Conservation (phyloP, 2,113 vertebrate genomes). For the Prionailurus viverrinus region DNA sequence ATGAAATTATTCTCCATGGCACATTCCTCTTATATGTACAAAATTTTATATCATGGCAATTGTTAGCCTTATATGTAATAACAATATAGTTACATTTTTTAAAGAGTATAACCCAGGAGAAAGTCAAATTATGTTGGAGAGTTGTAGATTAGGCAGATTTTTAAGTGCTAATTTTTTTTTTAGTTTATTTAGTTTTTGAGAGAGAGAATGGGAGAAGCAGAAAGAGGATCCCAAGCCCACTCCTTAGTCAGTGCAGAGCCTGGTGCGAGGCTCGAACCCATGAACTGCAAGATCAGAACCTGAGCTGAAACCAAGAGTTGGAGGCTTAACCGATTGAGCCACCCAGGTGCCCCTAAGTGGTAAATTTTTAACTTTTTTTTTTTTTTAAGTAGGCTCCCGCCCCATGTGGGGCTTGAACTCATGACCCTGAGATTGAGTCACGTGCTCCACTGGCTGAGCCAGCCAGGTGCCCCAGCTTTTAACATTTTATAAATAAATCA, state of each 20-base stretch:
- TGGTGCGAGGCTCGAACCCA: no score
- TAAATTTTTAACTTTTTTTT: neutral
- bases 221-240: no score
- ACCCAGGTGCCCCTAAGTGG: neutral
- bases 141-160: neutral
- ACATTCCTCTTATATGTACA: neutral
- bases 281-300: no score
- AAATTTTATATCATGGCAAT: neutral
- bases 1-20: neutral
- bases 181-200: no score
- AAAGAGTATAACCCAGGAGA: conserved; percentile 5
- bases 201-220: no score
- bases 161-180: neutral
- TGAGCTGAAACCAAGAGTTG: no score
- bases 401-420: no score
- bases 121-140: conserved; percentile 42
- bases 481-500: neutral
- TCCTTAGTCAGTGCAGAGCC: no score
- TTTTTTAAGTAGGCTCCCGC: no score
- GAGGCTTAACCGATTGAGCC: no score
- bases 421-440: no score
- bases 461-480: neutral
- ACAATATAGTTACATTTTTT: conserved; percentile 33
- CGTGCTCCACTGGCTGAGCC: no score
- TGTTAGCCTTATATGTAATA: neutral